These are phyloP conservation scores for Steatornis caripensis DNA, from an alignment of 2,113 vertebrate species.

Conservation along the genomic window DNA sequence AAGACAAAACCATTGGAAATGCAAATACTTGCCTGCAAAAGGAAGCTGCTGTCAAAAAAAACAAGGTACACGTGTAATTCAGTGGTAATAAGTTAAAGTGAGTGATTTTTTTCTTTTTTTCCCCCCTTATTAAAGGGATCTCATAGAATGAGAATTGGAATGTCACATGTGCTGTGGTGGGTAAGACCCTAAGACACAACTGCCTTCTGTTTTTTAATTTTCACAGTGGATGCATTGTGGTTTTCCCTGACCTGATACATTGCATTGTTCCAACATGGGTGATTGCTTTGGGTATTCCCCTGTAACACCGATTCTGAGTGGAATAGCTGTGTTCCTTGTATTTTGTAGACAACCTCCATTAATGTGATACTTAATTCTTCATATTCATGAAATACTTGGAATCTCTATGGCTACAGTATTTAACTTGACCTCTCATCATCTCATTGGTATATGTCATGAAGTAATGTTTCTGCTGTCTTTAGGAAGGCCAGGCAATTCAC, in stretches of 20 bases:
- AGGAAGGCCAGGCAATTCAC: background rate
- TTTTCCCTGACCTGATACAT: background rate
- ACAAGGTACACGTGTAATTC: rapidly evolving
- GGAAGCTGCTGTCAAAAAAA: background rate
- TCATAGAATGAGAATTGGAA: background rate
- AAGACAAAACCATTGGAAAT: background rate
- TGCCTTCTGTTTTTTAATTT: background rate
- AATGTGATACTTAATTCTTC: background rate
- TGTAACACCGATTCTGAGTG: background rate
- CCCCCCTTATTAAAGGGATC: background rate
- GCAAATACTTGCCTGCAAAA: background rate
- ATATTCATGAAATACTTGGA: background rate
- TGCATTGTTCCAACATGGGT: rapidly evolving
- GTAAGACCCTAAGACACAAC: background rate
- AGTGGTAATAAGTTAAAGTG: background rate
- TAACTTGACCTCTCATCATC: background rate
- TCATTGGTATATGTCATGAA: background rate
- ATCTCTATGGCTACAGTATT: background rate
- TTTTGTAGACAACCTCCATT: background rate
- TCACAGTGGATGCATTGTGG: background rate
- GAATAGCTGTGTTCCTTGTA: background rate
- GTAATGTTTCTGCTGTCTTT: background rate
- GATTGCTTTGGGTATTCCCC: background rate
- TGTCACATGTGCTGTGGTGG: background rate
- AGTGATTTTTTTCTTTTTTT: rapidly evolving